phyloP scores from a whole-genome alignment of 1,140 invertebrate genomes.

The Drosophila ficusphila region DNA sequence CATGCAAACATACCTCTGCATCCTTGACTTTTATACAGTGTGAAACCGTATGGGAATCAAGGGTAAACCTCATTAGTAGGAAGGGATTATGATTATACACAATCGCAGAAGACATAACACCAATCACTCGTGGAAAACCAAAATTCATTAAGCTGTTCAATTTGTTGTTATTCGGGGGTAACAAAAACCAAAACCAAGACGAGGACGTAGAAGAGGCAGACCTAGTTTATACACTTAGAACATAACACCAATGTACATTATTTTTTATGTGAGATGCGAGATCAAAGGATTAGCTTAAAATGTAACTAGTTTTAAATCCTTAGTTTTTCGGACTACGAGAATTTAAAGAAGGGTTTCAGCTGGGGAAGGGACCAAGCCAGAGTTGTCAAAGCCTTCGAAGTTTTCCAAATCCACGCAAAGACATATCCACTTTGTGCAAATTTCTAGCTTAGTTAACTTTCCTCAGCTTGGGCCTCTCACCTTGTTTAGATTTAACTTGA shows the following conservation, averaged over 20 bases:
- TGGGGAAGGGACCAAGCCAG: slow-evolving; percentile 31
- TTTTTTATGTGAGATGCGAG: slow-evolving; percentile 48
- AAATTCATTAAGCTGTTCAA: slow-evolving; percentile 56
- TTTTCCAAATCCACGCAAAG: slow-evolving; percentile 20
- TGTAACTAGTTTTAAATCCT: slow-evolving; percentile 22
- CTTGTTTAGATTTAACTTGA: slow-evolving; percentile 31
- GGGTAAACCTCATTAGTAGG: slow-evolving; percentile 17
- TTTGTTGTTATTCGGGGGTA: slow-evolving; percentile 78
- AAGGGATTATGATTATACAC: slow-evolving; percentile 50
- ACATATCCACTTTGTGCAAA: slow-evolving; percentile 52
- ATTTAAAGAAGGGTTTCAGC: slow-evolving; percentile 40
- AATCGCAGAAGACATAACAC: slow-evolving; percentile 13
- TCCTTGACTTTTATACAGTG: slow-evolving; percentile 14
- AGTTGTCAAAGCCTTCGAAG: slow-evolving; percentile 29
- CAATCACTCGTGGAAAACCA: slow-evolving; percentile 19
- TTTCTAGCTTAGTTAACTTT: slow-evolving; percentile 14
- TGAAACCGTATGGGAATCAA: slow-evolving; percentile 20
- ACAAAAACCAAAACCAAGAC: slow-evolving; percentile 24
- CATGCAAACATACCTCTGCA: slow-evolving; percentile 42
- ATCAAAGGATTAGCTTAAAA: slow-evolving; percentile 27
- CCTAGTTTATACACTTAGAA: slow-evolving; percentile 25
- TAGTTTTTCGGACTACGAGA: slow-evolving; percentile 53
- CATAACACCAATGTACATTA: slow-evolving; percentile 42
- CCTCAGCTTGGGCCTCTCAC: slow-evolving; percentile 24
- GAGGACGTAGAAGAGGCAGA: slow-evolving; percentile 17